Evolutionary conservation across 2,113 vertebrate genomes (phyloP).

Genomic region (Gasterosteus aculeatus): DNA sequence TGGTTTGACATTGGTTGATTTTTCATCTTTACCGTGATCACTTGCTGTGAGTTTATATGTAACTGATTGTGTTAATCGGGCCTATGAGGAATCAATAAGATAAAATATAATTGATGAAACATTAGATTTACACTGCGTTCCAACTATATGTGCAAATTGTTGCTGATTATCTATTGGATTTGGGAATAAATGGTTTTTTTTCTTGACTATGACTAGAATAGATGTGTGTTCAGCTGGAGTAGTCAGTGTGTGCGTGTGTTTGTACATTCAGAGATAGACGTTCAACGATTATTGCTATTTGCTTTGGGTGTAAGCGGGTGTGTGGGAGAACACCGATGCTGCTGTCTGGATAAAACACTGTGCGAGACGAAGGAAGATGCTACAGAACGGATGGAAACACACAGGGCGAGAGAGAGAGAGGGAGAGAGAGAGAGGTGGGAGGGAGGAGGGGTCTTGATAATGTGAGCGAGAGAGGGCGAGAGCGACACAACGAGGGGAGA

Average conservation of each 20-base stretch:
- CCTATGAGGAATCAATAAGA: background rate
- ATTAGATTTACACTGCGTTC: background rate
- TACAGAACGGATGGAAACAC: slow-evolving; percentile 23
- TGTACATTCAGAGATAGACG: background rate
- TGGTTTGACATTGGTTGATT: background rate
- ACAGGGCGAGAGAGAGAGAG: background rate
- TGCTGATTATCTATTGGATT: slow-evolving; percentile 4
- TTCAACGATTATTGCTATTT: slow-evolving; percentile 8
- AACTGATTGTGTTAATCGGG: background rate
- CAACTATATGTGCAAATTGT: slow-evolving; percentile 1
- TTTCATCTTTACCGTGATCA: background rate
- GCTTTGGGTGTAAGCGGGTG: background rate
- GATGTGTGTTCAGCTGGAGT: background rate
- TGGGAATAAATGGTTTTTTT: background rate
- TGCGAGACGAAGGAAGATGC: background rate
- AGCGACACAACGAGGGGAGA: slow-evolving; percentile 21
- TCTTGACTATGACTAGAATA: background rate
- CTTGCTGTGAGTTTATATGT: background rate
- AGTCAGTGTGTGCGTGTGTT: background rate
- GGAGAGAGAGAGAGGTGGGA: background rate
- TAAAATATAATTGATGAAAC: background rate
- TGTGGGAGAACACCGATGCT: slow-evolving; percentile 15
- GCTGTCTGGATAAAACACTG: slow-evolving; percentile 4
- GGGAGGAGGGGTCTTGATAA: slow-evolving; percentile 25
- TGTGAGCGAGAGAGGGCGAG: slow-evolving; percentile 3